These are phyloP conservation scores for Selenia dentaria DNA, from an alignment of 2,888 invertebrate species.

Conservation along the genomic window DNA sequence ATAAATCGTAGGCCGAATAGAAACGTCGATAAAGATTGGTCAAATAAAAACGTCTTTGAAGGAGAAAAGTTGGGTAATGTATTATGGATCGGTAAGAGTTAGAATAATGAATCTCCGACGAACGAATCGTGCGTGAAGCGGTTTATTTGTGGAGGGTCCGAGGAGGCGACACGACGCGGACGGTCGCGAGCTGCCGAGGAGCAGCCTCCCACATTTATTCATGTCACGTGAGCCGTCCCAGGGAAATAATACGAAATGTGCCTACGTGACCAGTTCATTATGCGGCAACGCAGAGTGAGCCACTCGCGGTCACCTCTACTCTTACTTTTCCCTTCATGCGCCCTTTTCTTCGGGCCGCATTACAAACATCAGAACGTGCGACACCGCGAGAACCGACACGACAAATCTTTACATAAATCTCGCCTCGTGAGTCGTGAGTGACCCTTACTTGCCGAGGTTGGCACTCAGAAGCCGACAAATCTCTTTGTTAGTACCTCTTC, in stretches of 20 bases:
- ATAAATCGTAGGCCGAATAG: conserved; percentile 31
- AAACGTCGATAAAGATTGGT: conserved; percentile 38
- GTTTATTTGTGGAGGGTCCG: conserved; percentile 82
- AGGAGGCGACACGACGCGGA: too few species aligned
- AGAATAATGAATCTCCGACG: conserved; percentile 81
- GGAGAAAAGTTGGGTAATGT: conserved; percentile 54
- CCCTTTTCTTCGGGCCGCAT: conserved; percentile 50
- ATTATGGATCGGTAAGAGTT: conserved; percentile 73
- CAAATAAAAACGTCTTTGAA: conserved; percentile 47
- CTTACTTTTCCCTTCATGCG: conserved; percentile 22
- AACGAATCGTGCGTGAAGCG: conserved; percentile 82
- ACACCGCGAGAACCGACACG: conserved; percentile 45
- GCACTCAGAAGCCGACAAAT: conserved; percentile 21
- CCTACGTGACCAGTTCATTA: conserved; percentile 84
- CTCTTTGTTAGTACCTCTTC: conserved; percentile 5
- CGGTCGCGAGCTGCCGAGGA: conserved; percentile 47
- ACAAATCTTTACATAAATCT: conserved; percentile 54
- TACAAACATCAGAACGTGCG: conserved; percentile 61
- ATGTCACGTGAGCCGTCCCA: conserved; percentile 81
- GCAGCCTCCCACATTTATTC: conserved; percentile 71
- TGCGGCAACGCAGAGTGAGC: conserved; percentile 68
- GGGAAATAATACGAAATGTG: conserved; percentile 85
- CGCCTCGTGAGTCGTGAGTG: conserved; percentile 28
- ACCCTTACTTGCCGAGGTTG: conserved; percentile 10
- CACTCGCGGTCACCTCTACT: conserved; percentile 58